Percentiles rank a stretch among this genome's conserved stretches.
Conservation (phyloP, 1,140 invertebrate species). For the Drepana arcuata region DNA sequence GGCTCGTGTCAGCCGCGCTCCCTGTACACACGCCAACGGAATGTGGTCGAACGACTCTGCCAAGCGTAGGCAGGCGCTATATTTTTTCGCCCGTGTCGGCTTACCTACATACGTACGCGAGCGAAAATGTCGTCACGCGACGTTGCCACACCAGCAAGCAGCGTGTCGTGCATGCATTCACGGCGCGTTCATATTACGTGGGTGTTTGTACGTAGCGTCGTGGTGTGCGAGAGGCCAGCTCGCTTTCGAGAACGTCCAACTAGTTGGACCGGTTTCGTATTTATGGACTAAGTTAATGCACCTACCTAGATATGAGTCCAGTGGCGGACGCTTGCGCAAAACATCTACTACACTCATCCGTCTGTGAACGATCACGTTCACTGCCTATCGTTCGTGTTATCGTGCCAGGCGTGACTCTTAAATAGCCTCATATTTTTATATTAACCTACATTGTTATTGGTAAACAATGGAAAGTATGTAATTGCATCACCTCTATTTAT, state of each 20-base stretch:
- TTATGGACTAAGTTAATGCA: conserved; percentile 66
- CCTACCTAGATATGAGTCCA: conserved; percentile 61
- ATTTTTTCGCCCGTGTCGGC: conserved; percentile 69
- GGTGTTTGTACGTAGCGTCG: conserved; percentile 44
- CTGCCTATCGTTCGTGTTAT: conserved; percentile 36
- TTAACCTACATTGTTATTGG: conserved; percentile 41
- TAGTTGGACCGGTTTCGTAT: conserved; percentile 64
- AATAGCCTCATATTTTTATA: conserved; percentile 33
- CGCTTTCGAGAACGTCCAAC: conserved; percentile 67
- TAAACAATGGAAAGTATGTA: conserved; percentile 41
- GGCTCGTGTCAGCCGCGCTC: conserved; percentile 36
- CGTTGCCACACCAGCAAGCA: conserved; percentile 68
- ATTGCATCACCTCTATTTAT: no score
- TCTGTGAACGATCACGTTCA: conserved; percentile 36
- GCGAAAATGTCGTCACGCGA: conserved; percentile 73
- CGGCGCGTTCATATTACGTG: conserved; percentile 55
- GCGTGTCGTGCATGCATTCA: conserved; percentile 54
- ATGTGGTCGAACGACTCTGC: conserved; percentile 62
- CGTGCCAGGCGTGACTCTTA: conserved; percentile 32
- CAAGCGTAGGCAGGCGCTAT: conserved; percentile 67
- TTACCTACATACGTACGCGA: conserved; percentile 70
- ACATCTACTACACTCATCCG: conserved; percentile 24
- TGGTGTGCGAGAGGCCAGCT: conserved; percentile 57
- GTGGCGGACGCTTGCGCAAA: conserved; percentile 59
- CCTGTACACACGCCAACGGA: conserved; percentile 58